Evolutionary conservation across 2,113 vertebrate species (phyloP).

Genomic region (Protobothrops flavoviridis): DNA sequence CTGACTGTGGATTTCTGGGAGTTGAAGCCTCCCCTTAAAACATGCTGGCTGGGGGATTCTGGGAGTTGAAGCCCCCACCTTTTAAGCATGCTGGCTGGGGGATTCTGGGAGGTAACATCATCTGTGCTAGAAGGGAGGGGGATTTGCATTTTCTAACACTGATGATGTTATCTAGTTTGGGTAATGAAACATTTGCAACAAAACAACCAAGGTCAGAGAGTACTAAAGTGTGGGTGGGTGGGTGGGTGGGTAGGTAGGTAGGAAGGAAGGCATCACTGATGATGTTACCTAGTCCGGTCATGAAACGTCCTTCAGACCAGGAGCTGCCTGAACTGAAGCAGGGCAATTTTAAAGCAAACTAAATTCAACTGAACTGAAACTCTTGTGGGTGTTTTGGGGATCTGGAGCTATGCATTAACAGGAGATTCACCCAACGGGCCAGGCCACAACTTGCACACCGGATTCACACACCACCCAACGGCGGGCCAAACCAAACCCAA

Average conservation of each 20-base stretch:
- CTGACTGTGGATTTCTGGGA: too few species aligned
- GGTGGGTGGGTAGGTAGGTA: too few species aligned
- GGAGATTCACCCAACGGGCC: neutral
- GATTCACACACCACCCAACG: neutral
- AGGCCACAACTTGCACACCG: neutral
- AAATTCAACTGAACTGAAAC: neutral
- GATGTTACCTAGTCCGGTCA: neutral
- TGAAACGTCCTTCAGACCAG: neutral
- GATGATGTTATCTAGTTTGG: neutral
- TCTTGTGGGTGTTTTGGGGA: neutral
- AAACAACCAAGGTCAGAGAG: neutral
- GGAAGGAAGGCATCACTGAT: neutral
- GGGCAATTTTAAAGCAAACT: neutral
- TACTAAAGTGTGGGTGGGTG: neutral
- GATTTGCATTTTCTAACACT: neutral
- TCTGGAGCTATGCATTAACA: neutral
- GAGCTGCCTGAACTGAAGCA: neutral
- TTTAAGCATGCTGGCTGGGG: too few species aligned
- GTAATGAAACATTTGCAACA: neutral
- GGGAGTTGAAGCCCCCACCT: too few species aligned
- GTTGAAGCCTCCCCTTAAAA: too few species aligned
- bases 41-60: too few species aligned
- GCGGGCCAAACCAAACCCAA: too few species aligned
- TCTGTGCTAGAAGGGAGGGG: neutral
- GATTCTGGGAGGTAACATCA: neutral